A percentile compares a stretch with the other conserved stretches of the same genome.
phyloP scores from a whole-genome alignment of 37 sponge, comb jelly and placozoan genomes.

The Hormiphora californensis region DNA sequence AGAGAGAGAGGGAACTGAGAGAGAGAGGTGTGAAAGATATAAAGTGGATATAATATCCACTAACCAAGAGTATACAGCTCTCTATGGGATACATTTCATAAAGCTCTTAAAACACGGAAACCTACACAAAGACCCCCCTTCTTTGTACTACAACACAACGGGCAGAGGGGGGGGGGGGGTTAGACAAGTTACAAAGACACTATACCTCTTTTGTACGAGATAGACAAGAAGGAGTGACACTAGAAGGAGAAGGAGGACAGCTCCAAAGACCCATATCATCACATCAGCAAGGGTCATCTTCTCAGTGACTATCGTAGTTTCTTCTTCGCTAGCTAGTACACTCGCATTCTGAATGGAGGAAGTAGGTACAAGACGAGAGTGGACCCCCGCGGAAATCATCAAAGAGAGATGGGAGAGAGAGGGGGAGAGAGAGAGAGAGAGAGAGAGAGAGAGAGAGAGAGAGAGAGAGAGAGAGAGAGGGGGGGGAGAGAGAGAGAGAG shows the following conservation, averaged over 20 bases:
- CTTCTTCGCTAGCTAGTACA: neutral
- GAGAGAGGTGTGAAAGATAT: too few species aligned
- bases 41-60: too few species aligned
- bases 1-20: too few species aligned
- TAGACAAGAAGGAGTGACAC: neutral
- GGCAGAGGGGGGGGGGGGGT: neutral
- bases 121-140: too few species aligned
- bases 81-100: too few species aligned
- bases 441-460: too few species aligned
- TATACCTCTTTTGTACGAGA: neutral
- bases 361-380: neutral
- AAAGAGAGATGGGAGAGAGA: neutral
- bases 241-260: constrained; percentile 7
- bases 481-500: too few species aligned
- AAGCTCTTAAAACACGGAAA: too few species aligned
- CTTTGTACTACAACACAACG: neutral
- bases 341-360: neutral
- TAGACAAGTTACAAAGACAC: too few species aligned
- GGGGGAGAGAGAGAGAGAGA: neutral
- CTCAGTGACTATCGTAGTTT: neutral
- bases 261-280: constrained; percentile 38
- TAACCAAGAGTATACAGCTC: too few species aligned
- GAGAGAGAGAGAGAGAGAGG: too few species aligned
- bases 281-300: constrained; percentile 21
- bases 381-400: too few species aligned